Conservation (phyloP, 2,113 vertebrate genomes). For the Rhabdornis inornatus region DNA sequence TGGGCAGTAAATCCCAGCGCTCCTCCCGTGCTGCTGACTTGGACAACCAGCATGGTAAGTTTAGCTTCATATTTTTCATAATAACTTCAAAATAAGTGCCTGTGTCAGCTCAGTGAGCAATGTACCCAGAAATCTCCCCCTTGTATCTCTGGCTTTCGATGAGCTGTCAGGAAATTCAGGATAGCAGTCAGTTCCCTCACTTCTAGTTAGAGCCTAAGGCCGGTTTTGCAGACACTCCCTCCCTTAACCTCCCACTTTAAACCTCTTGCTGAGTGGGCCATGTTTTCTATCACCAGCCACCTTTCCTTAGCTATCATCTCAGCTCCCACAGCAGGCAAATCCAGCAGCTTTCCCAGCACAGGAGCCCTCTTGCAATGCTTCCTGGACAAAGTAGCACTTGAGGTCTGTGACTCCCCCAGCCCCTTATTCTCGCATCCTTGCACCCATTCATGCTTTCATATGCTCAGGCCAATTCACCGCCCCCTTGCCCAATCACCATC, state of each 20-base stretch:
- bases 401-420: accelerated
- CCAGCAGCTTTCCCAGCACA: background rate
- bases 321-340: background rate
- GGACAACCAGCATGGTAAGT: background rate
- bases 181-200: background rate
- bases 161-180: background rate
- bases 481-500: background rate
- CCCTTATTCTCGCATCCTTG: background rate
- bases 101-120: background rate
- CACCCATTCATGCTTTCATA: background rate
- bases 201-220: background rate
- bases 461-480: background rate
- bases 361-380: background rate
- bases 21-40: background rate
- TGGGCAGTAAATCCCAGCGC: background rate
- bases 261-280: background rate
- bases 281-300: conserved; percentile 20
- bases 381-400: background rate
- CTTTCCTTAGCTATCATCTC: background rate
- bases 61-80: background rate
- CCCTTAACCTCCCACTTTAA: conserved; percentile 6
- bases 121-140: background rate
- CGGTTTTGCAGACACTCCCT: background rate
- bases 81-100: background rate
- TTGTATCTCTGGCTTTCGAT: background rate